Conservation (phyloP, 2,113 vertebrate genomes). For the Microcebus griseorufus region DNA sequence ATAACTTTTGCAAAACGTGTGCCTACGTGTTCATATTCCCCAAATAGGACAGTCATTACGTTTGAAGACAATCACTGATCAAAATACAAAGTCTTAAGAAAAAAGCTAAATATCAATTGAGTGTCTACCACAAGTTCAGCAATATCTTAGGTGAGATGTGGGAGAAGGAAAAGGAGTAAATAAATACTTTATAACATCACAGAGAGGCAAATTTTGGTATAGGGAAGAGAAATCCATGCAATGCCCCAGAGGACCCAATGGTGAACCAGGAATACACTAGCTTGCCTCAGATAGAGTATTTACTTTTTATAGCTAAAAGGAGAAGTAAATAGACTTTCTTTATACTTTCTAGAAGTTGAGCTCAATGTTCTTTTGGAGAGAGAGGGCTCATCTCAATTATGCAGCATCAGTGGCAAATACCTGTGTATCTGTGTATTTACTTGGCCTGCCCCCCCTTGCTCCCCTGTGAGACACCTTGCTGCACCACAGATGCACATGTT, state of each 20-base stretch:
- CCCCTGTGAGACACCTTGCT: neutral
- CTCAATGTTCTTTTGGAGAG: neutral
- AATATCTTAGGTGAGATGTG: neutral
- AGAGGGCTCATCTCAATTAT: neutral
- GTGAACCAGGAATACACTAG: neutral
- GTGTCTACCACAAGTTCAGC: neutral
- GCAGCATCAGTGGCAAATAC: neutral
- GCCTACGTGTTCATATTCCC: neutral
- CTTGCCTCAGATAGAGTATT: neutral
- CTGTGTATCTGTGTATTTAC: neutral
- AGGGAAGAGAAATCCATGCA: neutral
- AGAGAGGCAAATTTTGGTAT: neutral
- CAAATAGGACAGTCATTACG: neutral
- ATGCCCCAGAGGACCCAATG: neutral
- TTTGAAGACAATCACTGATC: neutral
- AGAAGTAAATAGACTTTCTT: neutral
- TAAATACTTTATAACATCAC: neutral
- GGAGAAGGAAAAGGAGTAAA: neutral
- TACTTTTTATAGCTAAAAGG: neutral
- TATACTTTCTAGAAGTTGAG: neutral
- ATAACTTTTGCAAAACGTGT: neutral
- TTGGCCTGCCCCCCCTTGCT: neutral
- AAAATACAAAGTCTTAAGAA: neutral
- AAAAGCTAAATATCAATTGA: neutral
- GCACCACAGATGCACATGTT: neutral